Base-by-base conservation (phyloP, 2,797 vertebrate genomes). In the Sylvilagus floridanus region DNA sequence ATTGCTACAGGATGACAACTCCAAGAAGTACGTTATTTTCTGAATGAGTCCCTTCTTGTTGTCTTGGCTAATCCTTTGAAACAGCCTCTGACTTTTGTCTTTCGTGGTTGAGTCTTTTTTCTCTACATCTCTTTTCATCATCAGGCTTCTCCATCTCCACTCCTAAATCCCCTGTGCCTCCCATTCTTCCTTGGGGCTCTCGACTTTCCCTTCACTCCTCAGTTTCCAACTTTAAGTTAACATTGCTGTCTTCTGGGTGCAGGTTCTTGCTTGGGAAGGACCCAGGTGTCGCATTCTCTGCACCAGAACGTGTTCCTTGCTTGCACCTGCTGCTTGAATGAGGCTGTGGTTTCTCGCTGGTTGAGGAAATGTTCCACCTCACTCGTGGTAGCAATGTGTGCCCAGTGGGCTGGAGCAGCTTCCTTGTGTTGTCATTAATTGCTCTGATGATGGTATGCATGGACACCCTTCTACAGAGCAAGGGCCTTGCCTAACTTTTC, bases 171-270 rank as follows among this genome's bases (percentile, higher is more conserved):
- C 2, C 17, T 35, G 47, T 65, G 8, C 1, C 12, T 4, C 10
- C 0, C 9, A 4, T 71, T 32, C 12, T 77, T n/a, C 14, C 24
- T 54, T 62, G 5, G 9, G 19, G 66, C 26, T 37, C 35, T 90
- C 32, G 7, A 16, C 24, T 77, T 65, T 60, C 37, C n/a, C 78
- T 76, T 71, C 78, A 26, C 0, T 14, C 66, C 17, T 65, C 17
- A 54, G 13, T 66, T 62, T 82, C 57, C 10, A 72, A 2, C 19
- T 24, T 35, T 57, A 14, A 2, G 12, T 62, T 63, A 37, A 78
- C 42, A 14, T 37, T 78, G 0, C 35, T 81, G 0, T 71, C 13
- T 82, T 4, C 7, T 13, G 3, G 2, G 16, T 28, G 30, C 4
- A 35, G 28, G 0, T 35, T 87, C 2, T 87, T 5, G 52, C 17